Base-by-base conservation (phyloP, 2,113 vertebrate genomes). In the Merops nubicus region DNA sequence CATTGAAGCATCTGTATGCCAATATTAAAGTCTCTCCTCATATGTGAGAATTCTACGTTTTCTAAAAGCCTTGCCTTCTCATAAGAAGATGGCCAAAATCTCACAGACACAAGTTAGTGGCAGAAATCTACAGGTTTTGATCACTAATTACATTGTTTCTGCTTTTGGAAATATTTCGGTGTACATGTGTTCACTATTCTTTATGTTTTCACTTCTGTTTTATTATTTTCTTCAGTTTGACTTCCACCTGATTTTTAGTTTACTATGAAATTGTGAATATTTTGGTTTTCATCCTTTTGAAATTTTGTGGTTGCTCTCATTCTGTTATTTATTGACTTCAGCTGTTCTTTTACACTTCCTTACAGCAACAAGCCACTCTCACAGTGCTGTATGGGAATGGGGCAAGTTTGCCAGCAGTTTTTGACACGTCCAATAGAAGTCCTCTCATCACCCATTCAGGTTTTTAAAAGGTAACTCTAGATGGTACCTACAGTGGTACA, bases 71-170 rank as follows among this genome's bases (percentile, higher is more conserved):
- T 84, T 67, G 62, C 47, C 65, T 95, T 93, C 89, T 92, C 47
- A 86, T 23, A 96, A 92, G 81, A 88, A 86, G 67, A 74, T 89
- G 65, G 77, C 57, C 95, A 93, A 89, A 95, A 89, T 90, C 65
- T 78, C 64, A 87, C 48, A 93, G 22, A 85, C 57, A 72, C 7
- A 22, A 80, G 62, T 89, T 76, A 80, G 60, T 78, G 77, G 77
- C 43, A 97, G 63, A 89, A 93, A 89, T 48, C 50, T 86, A 53
- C 29, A 91, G 64, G n/a, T 77, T 86, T 80, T 82, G 62, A 78
- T 95, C 43, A 68, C 57, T 89, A 93, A 91, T 93, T 70, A 63
- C 15, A 26, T 53, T 80, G 88, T 90, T 93, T 77, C 68, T 95
- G 70, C 34, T 92, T 92, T 64, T 82, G 43, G 91, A 82, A 69